These are phyloP conservation scores for Chloroceryle amazona DNA, from an alignment of 2,797 vertebrate species.

Conservation along the genomic window DNA sequence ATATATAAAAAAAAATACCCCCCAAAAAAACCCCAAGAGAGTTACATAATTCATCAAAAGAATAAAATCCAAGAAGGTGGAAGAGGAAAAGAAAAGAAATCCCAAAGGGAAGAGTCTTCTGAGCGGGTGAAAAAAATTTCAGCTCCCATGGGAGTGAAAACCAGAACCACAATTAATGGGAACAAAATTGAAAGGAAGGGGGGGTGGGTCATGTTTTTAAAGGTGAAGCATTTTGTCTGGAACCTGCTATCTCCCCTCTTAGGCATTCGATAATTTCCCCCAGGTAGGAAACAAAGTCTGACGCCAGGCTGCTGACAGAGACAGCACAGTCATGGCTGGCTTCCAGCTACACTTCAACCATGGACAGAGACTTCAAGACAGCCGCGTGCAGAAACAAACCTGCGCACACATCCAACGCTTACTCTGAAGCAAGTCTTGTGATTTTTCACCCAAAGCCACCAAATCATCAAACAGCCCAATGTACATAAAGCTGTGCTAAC, in stretches of 20 bases:
- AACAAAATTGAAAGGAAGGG: not conserved
- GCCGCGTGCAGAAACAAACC: not conserved
- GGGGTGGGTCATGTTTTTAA: not conserved
- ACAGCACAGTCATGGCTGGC: rapidly evolving
- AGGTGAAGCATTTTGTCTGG: not conserved
- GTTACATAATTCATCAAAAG: slow-evolving; percentile 62
- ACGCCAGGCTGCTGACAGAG: not conserved
- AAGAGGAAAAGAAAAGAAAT: not conserved
- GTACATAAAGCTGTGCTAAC: rapidly evolving
- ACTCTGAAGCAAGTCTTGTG: not conserved
- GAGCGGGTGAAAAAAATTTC: not conserved
- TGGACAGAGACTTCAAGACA: not conserved
- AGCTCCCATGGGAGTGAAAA: not conserved
- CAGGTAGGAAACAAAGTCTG: not conserved
- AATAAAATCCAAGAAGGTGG: not conserved
- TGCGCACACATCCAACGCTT: not conserved
- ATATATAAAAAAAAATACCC: not conserved
- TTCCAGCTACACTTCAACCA: not conserved
- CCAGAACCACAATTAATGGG: not conserved
- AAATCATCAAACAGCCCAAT: rapidly evolving
- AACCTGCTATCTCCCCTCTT: not conserved
- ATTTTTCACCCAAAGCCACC: not conserved
- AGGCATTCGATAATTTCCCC: not conserved
- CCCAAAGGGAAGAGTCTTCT: not conserved
- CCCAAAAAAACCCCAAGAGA: not conserved